These are phyloP conservation scores for Sebastes cheni DNA, from an alignment of 2,797 vertebrate genomes.

Conservation along the genomic window DNA sequence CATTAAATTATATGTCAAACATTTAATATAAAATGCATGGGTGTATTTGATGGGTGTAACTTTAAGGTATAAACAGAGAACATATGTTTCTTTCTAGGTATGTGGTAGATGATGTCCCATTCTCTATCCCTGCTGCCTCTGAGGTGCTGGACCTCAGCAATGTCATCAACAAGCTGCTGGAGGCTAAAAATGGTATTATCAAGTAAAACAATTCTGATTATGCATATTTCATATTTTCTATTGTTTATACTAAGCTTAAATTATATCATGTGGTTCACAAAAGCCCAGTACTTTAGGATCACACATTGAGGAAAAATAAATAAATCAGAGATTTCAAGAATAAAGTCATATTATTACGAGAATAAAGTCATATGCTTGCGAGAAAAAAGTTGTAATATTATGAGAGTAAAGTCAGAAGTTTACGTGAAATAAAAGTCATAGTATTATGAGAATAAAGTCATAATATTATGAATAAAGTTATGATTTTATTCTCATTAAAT, in stretches of 20 bases:
- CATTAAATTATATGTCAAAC: background rate
- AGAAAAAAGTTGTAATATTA: too few species aligned
- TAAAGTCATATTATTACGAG: too few species aligned
- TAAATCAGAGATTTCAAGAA: too few species aligned
- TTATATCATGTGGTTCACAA: background rate
- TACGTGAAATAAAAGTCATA: too few species aligned
- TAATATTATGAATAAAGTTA: too few species aligned
- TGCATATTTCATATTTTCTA: background rate
- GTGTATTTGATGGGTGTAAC: background rate
- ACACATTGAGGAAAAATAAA: too few species aligned
- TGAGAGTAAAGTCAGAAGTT: too few species aligned
- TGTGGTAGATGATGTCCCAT: constrained; percentile 91
- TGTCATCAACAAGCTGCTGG: constrained; percentile 93
- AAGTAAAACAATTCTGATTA: background rate
- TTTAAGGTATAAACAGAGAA: too few species aligned
- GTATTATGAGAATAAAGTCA: too few species aligned
- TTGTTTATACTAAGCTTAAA: background rate
- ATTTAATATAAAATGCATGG: background rate
- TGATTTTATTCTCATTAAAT: too few species aligned
- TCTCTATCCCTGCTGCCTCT: constrained; percentile 92
- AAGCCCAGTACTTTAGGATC: too few species aligned
- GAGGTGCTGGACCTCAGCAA: constrained; percentile 91
- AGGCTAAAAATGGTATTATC: constrained; percentile 82
- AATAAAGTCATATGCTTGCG: too few species aligned
- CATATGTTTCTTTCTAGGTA: constrained; percentile 76